phyloP scores from a whole-genome alignment of 2,113 vertebrate genomes.

The Orientallactaga bullata region DNA sequence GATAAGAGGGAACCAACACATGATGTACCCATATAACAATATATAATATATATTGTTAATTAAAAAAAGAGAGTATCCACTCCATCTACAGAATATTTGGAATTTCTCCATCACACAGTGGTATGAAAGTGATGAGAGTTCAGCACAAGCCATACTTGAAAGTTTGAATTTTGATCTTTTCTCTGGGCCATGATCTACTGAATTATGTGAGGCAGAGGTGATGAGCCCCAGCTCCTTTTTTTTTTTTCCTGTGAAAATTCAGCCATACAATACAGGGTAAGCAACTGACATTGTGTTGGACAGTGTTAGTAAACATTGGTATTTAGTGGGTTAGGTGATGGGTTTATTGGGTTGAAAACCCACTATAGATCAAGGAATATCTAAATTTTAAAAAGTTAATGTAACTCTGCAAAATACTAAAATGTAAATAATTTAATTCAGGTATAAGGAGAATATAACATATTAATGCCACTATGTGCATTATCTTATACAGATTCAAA shows the following conservation, averaged over 20 bases:
- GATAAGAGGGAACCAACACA: no score
- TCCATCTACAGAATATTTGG: neutral
- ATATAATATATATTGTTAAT: neutral
- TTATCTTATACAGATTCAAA: slow-evolving; percentile 21
- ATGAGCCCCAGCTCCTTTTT: no score
- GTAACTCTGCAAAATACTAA: neutral
- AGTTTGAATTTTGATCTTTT: neutral
- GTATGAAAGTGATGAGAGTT: neutral
- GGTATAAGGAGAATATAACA: slow-evolving; percentile 5
- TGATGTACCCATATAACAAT: no score
- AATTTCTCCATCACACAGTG: no score
- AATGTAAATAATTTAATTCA: slow-evolving; percentile 24
- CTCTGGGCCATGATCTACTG: no score
- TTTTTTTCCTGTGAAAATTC: no score
- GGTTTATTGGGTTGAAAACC: neutral
- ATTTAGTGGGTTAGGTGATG: neutral
- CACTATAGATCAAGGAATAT: neutral
- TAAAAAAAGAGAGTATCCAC: neutral
- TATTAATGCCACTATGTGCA: neutral
- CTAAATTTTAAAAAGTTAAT: slow-evolving; percentile 35
- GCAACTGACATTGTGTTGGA: no score
- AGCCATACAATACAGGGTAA: neutral
- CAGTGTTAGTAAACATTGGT: neutral
- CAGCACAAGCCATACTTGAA: neutral
- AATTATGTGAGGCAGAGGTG: neutral